phyloP scores from a whole-genome alignment of 2,797 vertebrate species.

The Cephalopachus bancanus region DNA sequence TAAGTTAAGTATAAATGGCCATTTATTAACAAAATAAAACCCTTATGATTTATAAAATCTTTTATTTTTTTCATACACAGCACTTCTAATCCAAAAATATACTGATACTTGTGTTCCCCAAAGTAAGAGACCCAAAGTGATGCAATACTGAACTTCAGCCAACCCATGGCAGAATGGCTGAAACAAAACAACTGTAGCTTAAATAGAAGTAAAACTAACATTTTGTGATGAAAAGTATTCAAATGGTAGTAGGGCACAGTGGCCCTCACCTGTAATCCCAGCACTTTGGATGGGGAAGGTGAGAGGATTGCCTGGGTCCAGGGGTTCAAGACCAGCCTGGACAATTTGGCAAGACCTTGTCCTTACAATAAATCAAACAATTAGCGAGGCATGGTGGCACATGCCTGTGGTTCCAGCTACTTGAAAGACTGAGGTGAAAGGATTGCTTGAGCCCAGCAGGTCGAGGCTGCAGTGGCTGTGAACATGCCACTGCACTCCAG shows the following conservation, averaged over 20 bases:
- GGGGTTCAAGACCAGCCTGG: too few species aligned
- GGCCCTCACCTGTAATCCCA: too few species aligned
- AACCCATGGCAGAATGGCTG: neutral
- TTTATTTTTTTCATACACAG: conserved; percentile 33
- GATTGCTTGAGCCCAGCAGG: too few species aligned
- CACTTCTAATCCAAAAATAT: neutral
- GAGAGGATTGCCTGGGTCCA: too few species aligned
- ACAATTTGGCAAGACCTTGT: too few species aligned
- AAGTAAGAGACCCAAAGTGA: neutral
- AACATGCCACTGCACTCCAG: too few species aligned
- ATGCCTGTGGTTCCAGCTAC: too few species aligned
- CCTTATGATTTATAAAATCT: conserved; percentile 31
- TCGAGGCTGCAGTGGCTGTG: too few species aligned
- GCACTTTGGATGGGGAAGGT: too few species aligned
- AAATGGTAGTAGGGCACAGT: neutral
- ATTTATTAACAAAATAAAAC: conserved; percentile 25
- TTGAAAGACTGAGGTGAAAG: too few species aligned
- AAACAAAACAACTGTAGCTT: neutral
- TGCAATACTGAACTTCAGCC: neutral
- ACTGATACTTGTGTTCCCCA: neutral
- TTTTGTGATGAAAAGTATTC: neutral
- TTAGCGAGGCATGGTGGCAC: too few species aligned
- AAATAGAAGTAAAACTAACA: conserved; percentile 23
- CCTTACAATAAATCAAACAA: too few species aligned
- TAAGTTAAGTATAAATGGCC: neutral